Conservation (phyloP, 2,113 vertebrate genomes). For the Triplophysa rosa region DNA sequence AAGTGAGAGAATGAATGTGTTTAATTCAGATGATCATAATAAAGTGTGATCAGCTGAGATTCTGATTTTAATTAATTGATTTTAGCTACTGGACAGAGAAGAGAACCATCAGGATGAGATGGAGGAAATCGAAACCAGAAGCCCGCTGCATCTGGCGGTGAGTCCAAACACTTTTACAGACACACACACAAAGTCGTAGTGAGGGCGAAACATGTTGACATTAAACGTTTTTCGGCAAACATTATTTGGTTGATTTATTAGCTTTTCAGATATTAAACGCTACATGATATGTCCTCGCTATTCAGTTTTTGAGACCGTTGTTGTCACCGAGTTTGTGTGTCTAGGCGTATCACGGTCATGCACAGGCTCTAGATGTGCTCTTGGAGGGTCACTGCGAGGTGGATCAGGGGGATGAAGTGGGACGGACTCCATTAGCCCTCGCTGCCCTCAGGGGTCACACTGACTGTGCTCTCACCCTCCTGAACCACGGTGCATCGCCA, state of each 20-base stretch:
- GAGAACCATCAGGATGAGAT: constrained; percentile 79
- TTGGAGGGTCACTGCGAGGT: constrained; percentile 85
- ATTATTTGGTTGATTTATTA: too few species aligned
- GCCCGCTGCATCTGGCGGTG: constrained; percentile 94
- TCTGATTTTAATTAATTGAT: background rate
- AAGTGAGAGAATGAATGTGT: background rate
- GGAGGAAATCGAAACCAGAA: constrained; percentile 78
- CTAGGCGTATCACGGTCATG: constrained; percentile 94
- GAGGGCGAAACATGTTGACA: too few species aligned
- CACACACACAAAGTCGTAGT: background rate
- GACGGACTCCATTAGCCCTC: constrained; percentile 87
- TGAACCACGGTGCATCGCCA: constrained; percentile 89
- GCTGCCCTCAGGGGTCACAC: constrained; percentile 87
- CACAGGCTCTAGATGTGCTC: constrained; percentile 91
- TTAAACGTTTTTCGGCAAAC: too few species aligned
- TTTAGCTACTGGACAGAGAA: constrained; percentile 87
- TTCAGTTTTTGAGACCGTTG: too few species aligned
- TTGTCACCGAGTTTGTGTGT: background rate
- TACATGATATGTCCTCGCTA: too few species aligned
- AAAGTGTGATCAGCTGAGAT: background rate
- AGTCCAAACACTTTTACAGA: constrained; percentile 59
- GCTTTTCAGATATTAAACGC: background rate
- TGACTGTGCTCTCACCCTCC: constrained; percentile 89
- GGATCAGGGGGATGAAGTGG: constrained; percentile 88
- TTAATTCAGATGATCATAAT: background rate